Evolutionary conservation across 2,113 vertebrate species (phyloP), one percentile per base, ranked within the genome.

Genomic region (Sisor rabdophorus): DNA sequence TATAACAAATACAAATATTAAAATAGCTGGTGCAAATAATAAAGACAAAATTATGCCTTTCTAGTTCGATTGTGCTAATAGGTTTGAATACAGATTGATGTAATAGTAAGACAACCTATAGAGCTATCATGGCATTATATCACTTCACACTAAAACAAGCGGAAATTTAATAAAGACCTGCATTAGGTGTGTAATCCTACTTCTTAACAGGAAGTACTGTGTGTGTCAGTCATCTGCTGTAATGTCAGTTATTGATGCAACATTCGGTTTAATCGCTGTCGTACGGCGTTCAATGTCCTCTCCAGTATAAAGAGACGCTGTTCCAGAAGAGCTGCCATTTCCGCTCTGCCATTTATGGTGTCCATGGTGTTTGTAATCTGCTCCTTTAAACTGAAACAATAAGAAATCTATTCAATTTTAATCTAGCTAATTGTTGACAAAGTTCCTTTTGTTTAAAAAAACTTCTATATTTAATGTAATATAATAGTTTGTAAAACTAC

Each of bases 351-450:
- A 0, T 83, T 47, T 28, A 92, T 87, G 48, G 80, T 86, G 4
- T 83, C 78, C 68, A 76, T 82, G 0, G 89, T 87, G 76, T 64
- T 84, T 63, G 80, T 60, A 1, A 93, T 84, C 72, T 63, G 78
- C 75, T 90, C 84, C 81, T 86, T 93, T 79, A 93, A 79, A 81
- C 92, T 93, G 71, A 16, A 83, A 69, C 16, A 9, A 61, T 60
- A 17, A 75, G 2, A 70, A 52, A 52, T 20, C 5, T 30, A 5
- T 54, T 7, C 7, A 36, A 19, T 60, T 32, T 55, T 15, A 40
- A 47, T 76, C 0, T 3, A n/a, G 4, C 22, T 36, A 24, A 58
- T 59, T 11, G 24, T 17, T 17, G n/a, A 20, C 17, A 13, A 44
- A 44, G 40, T 44, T 7, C n/a, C n/a, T n/a, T n/a, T n/a, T n/a